Conservation (phyloP, 2,113 vertebrate genomes). For the Machaerirhynchus nigripectus region DNA sequence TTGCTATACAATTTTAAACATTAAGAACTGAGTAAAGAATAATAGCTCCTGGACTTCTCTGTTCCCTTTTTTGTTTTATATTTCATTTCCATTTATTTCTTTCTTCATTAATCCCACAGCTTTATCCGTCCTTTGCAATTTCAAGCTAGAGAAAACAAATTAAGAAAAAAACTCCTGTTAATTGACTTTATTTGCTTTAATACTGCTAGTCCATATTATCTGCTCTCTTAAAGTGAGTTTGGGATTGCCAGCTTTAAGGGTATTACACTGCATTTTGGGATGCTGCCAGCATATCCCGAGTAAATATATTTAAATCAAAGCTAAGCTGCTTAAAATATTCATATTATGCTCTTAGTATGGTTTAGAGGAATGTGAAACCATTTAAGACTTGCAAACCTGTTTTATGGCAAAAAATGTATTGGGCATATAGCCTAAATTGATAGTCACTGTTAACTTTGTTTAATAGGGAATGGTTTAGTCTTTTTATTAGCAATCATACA, state of each 20-base stretch:
- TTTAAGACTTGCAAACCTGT: constrained; percentile 79
- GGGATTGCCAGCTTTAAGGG: constrained; percentile 80
- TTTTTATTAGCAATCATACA: constrained; percentile 37
- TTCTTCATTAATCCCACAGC: constrained; percentile 61
- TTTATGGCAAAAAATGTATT: constrained; percentile 74
- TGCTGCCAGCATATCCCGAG: constrained; percentile 79
- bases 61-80: constrained; percentile 28
- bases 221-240: constrained; percentile 82
- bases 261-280: constrained; percentile 82
- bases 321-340: constrained; percentile 93
- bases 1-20: neutral
- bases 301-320: constrained; percentile 92
- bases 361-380: constrained; percentile 85
- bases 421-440: constrained; percentile 52
- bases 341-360: constrained; percentile 84
- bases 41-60: constrained; percentile 28
- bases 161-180: constrained; percentile 62
- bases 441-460: constrained; percentile 53
- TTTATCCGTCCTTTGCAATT: constrained; percentile 73
- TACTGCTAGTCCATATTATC: constrained; percentile 82
- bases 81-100: constrained; percentile 67
- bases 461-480: constrained; percentile 50
- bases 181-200: constrained; percentile 88
- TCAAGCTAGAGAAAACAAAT: constrained; percentile 76
- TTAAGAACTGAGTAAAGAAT: constrained; percentile 38